phyloP scores from a whole-genome alignment of 2,113 vertebrate species.

The Poeciliopsis occidentalis region DNA sequence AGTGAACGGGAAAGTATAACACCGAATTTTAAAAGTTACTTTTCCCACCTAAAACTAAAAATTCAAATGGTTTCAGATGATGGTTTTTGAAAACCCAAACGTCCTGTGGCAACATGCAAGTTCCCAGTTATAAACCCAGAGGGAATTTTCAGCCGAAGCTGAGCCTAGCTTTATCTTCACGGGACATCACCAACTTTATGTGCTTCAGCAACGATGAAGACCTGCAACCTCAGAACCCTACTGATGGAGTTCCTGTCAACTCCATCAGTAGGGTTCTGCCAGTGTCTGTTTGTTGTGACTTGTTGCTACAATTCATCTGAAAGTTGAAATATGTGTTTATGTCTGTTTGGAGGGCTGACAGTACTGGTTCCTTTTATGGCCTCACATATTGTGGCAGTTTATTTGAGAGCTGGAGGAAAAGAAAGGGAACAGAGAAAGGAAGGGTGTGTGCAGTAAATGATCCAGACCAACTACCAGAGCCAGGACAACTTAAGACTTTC shows the following conservation, averaged over 20 bases:
- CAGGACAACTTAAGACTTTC: too few species aligned
- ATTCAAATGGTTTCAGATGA: slow-evolving; percentile 1
- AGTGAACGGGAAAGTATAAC: background rate
- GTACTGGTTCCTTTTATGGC: too few species aligned
- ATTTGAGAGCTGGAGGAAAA: too few species aligned
- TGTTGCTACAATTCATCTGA: background rate
- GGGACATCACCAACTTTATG: background rate
- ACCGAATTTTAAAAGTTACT: too few species aligned
- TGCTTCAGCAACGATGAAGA: background rate
- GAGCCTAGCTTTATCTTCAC: background rate
- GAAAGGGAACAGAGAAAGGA: too few species aligned
- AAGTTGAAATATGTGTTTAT: background rate
- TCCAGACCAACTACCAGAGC: too few species aligned
- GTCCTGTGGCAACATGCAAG: fast-evolving
- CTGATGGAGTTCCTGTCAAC: background rate
- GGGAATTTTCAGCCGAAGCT: background rate
- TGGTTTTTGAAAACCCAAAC: background rate
- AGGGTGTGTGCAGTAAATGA: too few species aligned
- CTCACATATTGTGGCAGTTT: too few species aligned
- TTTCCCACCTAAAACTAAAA: background rate
- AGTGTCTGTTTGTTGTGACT: background rate
- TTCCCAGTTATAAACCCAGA: background rate
- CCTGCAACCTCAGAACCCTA: background rate
- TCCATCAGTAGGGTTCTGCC: background rate
- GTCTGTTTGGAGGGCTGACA: too few species aligned